Base-by-base conservation (phyloP, 2,888 invertebrate species). In the Acleris cristana region DNA sequence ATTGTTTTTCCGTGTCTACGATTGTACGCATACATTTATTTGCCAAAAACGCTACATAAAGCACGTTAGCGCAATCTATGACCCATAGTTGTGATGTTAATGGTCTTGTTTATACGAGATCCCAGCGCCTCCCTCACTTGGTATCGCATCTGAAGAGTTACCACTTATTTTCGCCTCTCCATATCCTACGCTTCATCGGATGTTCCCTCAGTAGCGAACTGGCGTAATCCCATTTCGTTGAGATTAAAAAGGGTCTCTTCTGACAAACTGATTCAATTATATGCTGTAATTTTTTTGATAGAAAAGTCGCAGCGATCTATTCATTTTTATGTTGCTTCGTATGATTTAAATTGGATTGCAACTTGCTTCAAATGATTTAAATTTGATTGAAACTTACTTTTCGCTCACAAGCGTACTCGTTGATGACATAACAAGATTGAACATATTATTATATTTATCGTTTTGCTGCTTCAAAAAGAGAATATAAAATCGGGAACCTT, bases 81-180 rank as follows among this genome's bases (percentile, higher is more conserved):
- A 78, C 80, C 84, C 76, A 79, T 88, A 86, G 86, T 85, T 88
- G 81, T 88, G 84, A 86, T 88, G 82, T 84, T 89, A 87, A 89
- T 84, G 84, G 84, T 72, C 82, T 87, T 89, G 89, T 89, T 89
- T 89, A 88, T 89, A 86, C 81, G 75, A 72, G 79, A 57, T 63
- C 64, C 70, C 71, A 82, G 81, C 81, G 75, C 75, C 84, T 82
- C 80, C 83, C 76, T 69, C 79, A 70, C 19, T 79, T 72, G 74
- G 78, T 79, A 78, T 74, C 77, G 76, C 72, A 76, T 76, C 65
- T 66, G 69, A 71, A 81, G 80, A 82, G 74, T 75, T 75, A 74
- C 72, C 70, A 63, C 62, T 69, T 75, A 73, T 77, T 77, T 76
- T 69, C 70, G 64, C 71, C 73, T 72, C 76, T 72, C 72, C 65